phyloP scores from a whole-genome alignment of 1,140 invertebrate genomes.

The Apis laboriosa region DNA sequence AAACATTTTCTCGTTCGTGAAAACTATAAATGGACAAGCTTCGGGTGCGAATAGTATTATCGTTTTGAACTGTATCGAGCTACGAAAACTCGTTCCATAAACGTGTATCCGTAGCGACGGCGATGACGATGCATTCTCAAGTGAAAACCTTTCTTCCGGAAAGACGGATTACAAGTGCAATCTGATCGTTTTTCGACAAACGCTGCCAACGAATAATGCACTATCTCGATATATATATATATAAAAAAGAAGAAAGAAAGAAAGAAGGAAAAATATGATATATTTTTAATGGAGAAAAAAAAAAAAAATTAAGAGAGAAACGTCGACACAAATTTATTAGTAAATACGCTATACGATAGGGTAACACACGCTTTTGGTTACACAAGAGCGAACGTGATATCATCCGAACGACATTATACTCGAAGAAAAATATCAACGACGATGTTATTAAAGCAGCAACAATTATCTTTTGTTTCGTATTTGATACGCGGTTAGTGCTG shows the following conservation, averaged over 20 bases:
- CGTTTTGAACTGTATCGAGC: not conserved
- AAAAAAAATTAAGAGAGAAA: too few species aligned
- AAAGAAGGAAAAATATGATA: not conserved
- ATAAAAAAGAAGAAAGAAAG: not conserved
- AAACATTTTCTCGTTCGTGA: not conserved
- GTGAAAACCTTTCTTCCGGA: not conserved
- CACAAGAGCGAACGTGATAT: constrained; percentile 25
- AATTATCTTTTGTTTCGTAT: constrained; percentile 2
- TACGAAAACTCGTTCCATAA: not conserved
- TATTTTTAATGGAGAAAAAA: not conserved
- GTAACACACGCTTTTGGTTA: constrained; percentile 24
- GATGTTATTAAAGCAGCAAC: constrained; percentile 59
- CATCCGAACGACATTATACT: constrained; percentile 2
- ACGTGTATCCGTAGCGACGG: not conserved
- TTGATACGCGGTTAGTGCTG: constrained; percentile 23
- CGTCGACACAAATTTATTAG: constrained; percentile 17
- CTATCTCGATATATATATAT: not conserved
- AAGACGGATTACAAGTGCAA: not conserved
- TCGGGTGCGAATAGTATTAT: not conserved
- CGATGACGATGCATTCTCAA: not conserved
- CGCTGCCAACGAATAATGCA: not conserved
- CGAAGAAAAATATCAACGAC: constrained; percentile 60
- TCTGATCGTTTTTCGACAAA: constrained; percentile 5
- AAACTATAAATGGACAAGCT: constrained; percentile 3
- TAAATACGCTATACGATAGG: constrained; percentile 4